Percentiles rank a stretch among this genome's conserved stretches.
Conservation (phyloP, 1,140 invertebrate genomes). For the Tribolium castaneum region DNA sequence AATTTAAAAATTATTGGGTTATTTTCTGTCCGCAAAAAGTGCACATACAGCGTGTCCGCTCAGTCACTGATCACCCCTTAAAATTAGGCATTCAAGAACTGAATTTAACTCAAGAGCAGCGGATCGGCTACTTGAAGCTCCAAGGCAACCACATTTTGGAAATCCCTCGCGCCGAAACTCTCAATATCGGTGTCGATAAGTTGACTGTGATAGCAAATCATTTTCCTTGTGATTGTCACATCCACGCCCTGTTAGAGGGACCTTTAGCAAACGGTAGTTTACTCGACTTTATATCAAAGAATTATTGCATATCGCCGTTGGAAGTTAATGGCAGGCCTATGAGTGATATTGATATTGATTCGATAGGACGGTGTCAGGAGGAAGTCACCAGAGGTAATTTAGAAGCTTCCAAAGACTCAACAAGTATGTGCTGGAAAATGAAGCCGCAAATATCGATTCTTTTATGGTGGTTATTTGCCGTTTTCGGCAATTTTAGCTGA, state of each 20-base stretch:
- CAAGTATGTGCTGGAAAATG: slow-evolving; percentile 36
- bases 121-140: slow-evolving; percentile 75
- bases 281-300: slow-evolving; percentile 77
- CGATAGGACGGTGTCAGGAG: slow-evolving; percentile 75
- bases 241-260: slow-evolving; percentile 78
- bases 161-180: slow-evolving; percentile 73
- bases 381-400: slow-evolving; percentile 74
- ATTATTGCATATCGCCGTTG: slow-evolving; percentile 86
- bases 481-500: slow-evolving; percentile 44
- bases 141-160: slow-evolving; percentile 86
- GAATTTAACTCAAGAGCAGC: slow-evolving; percentile 74
- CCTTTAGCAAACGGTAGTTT: slow-evolving; percentile 75
- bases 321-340: slow-evolving; percentile 82
- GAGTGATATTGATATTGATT: slow-evolving; percentile 75
- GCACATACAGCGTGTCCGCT: too few species aligned
- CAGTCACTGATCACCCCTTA: not conserved
- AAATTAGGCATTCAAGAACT: slow-evolving; percentile 73
- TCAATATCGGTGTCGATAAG: slow-evolving; percentile 74
- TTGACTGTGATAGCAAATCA: slow-evolving; percentile 80
- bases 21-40: too few species aligned
- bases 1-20: too few species aligned
- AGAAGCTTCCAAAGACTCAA: slow-evolving; percentile 62
- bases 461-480: slow-evolving; percentile 30
- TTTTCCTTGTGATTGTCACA: slow-evolving; percentile 86
- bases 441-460: slow-evolving; percentile 37